Base-by-base conservation (phyloP, 2,797 vertebrate species). In the Sebastes iracundus region DNA sequence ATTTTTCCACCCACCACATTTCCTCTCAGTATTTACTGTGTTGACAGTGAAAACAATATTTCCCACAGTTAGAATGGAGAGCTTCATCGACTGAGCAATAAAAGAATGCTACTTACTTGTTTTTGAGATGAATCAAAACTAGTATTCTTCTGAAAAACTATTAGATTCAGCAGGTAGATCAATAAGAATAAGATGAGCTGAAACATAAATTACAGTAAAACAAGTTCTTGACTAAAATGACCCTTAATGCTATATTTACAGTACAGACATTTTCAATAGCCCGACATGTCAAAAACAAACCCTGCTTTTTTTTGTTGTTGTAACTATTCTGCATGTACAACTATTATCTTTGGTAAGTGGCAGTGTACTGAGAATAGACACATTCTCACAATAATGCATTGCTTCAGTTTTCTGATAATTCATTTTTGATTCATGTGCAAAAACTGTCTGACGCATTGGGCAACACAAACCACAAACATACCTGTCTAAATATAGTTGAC, bases 321-420 rank as follows among this genome's bases (percentile, higher is more conserved):
- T 1, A 18, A 35, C 2, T 55, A 28, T 23, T 35, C 23, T 72
- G 16, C 9, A 75, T 8, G 52, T 58, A 66, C 3, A 70, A 20
- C 1, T 61, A 30, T 60, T 32, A 58, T 74, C 65, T 80, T 80
- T 89, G 80, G 77, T 68, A 38, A 32, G 10, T 55, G n/a, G 52
- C 55, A 58, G 23, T 67, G 35, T 22, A 52, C 7, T 20, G 11
- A 72, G 22, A 74, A 58, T 1, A 11, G 27, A 32, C 56, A 75
- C 8, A 61, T 12, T 52, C 6, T 56, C n/a, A 25, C n/a, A 60
- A 23, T 32, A 70, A 65, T 64, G 13, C 33, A 18, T 11, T 11
- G 18, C 58, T 63, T 25, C 2, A 77, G 8, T 49, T 64, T 25
- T 53, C 5, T 18, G 27, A 61, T 27, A 73, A n/a, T 33, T 65